Evolutionary conservation across 2,888 invertebrate species (phyloP).

Genomic region (Zeuzera pyrina): DNA sequence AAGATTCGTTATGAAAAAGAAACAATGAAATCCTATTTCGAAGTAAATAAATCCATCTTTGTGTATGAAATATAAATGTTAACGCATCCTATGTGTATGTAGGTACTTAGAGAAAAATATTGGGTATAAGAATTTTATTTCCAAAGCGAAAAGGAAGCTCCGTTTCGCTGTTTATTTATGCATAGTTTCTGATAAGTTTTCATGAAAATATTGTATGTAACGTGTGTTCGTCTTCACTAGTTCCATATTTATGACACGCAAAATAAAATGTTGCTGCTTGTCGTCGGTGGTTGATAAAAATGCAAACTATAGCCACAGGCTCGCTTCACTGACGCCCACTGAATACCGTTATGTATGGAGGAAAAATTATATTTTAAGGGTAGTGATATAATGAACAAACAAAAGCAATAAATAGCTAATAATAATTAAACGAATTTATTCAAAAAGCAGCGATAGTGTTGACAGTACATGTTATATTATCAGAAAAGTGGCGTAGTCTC

Average conservation of each 20-base stretch:
- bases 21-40: too few relatives aligned
- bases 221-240: slow-evolving; percentile 49
- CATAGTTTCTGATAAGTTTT: slow-evolving; percentile 67
- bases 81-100: too few relatives aligned
- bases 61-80: too few relatives aligned
- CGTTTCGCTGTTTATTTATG: slow-evolving; percentile 57
- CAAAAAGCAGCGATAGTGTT: too few relatives aligned
- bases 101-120: not conserved
- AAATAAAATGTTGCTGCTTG: slow-evolving; percentile 63
- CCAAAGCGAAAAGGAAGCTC: slow-evolving; percentile 12
- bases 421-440: too few relatives aligned
- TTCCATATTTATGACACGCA: slow-evolving; percentile 69
- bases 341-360: slow-evolving; percentile 41
- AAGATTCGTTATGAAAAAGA: too few relatives aligned
- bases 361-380: slow-evolving; percentile 1
- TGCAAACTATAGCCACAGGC: slow-evolving; percentile 63
- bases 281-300: slow-evolving; percentile 66
- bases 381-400: not conserved
- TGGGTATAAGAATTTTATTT: not conserved
- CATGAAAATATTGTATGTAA: slow-evolving; percentile 53
- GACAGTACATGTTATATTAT: too few relatives aligned
- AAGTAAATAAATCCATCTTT: too few relatives aligned
- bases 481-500: slow-evolving; percentile 26
- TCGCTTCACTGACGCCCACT: slow-evolving; percentile 38
- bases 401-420: too few relatives aligned